Evolutionary conservation across 2,888 invertebrate species (phyloP).

Genomic region (Himalopsyche kuldschensis): DNA sequence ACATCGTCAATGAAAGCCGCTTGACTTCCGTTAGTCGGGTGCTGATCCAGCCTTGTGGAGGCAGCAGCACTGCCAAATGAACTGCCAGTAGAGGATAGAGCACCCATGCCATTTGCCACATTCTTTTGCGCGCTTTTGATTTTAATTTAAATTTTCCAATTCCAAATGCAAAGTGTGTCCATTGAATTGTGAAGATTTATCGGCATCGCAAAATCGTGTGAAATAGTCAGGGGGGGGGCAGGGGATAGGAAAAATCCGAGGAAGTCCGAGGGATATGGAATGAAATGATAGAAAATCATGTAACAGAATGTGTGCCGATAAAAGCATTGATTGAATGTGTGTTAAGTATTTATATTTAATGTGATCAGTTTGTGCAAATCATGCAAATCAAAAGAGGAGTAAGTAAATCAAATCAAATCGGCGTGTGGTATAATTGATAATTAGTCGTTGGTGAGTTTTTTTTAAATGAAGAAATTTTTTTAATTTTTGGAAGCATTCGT

Average conservation of each 20-base stretch:
- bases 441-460: background rate
- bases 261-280: background rate
- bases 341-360: constrained; percentile 3
- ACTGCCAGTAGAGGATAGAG: constrained; percentile 83
- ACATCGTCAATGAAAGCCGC: constrained; percentile 74
- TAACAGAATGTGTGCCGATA: constrained; percentile 40
- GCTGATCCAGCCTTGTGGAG: constrained; percentile 69
- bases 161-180: background rate
- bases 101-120: constrained; percentile 86
- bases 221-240: background rate
- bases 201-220: constrained; percentile 41
- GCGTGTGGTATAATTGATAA: background rate
- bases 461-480: background rate
- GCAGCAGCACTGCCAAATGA: constrained; percentile 84
- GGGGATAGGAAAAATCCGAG: background rate
- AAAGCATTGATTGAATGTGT: constrained; percentile 16
- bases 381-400: background rate
- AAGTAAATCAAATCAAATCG: background rate
- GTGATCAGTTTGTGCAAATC: background rate
- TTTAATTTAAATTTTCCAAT: constrained; percentile 29
- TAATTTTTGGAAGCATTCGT: background rate
- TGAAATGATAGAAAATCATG: constrained; percentile 26
- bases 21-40: constrained; percentile 62
- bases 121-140: constrained; percentile 77
- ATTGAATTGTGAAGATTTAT: constrained; percentile 28